These are phyloP conservation scores for Rhaphigaster nebulosa DNA, from an alignment of 2,888 invertebrate genomes.

Conservation along the genomic window DNA sequence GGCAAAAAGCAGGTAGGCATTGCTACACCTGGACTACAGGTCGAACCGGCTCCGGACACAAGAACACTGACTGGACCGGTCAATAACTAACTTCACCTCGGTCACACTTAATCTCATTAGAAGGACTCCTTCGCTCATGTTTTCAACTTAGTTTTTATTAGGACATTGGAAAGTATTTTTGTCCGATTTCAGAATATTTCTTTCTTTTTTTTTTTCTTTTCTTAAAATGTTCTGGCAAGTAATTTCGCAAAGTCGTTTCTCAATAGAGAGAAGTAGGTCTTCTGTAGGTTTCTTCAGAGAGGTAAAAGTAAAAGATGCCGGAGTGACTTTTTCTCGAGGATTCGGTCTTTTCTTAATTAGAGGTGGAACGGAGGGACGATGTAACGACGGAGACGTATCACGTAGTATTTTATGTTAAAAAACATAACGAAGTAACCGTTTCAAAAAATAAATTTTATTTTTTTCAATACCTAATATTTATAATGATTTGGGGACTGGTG, in stretches of 20 bases:
- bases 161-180: neutral
- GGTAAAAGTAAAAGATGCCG: constrained; percentile 16
- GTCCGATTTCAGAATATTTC: neutral
- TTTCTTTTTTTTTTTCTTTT: neutral
- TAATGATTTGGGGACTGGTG: too few relatives aligned
- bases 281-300: constrained; percentile 13
- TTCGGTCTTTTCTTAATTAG: constrained; percentile 13
- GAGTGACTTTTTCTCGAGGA: constrained; percentile 1
- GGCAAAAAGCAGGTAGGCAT: neutral
- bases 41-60: neutral
- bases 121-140: neutral
- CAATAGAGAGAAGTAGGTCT: constrained; percentile 27
- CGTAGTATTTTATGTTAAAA: neutral
- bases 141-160: neutral
- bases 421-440: neutral
- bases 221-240: neutral
- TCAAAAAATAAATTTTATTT: too few relatives aligned
- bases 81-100: neutral
- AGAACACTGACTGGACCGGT: neutral
- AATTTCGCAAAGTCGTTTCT: constrained; percentile 16
- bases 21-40: neutral
- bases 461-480: too few relatives aligned
- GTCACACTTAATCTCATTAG: neutral
- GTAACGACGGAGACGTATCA: neutral
- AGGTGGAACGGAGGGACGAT: neutral